Evolutionary conservation across 2,888 invertebrate genomes (phyloP), one percentile per base, ranked within the genome.

Genomic region (Scaptomyza caliginosa): DNA sequence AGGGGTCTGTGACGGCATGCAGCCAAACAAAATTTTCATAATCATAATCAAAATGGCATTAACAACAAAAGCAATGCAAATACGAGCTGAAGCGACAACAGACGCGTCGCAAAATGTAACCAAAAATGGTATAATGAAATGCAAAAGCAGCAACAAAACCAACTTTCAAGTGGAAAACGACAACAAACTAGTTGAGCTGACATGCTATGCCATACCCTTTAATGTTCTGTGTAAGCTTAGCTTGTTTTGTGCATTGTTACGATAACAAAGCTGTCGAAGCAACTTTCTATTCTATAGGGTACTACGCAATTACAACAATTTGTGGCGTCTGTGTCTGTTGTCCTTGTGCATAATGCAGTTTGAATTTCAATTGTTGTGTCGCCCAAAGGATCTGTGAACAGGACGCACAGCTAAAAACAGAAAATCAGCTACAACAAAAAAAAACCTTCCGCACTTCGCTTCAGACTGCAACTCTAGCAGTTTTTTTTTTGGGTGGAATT

Each of bases 21-120:
- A 67, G 74, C 72, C 79, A 82, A 16, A 73, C 85, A 62, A 73
- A 66, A 83, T 77, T 86, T 79, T 82, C 86, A 88, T 85, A 88
- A 83, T 87, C 86, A 88, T 85, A 80, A 88, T 85, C 88, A 85
- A 88, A 87, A 88, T 80, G 79, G 81, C 83, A 82, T 86, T 83
- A 88, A 88, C 85, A 84, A 84, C 77, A 82, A 86, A 80, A 81
- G 77, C 82, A 86, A 86, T 72, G 85, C 86, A 86, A 81, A 83
- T 84, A 84, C 80, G 63, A 70, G 67, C 58, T 71, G 59, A 75
- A 71, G 58, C 83, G 77, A 75, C 83, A 77, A 58, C 76, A 73
- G 74, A 81, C 86, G 77, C 86, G 60, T 68, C 74, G 72, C 74
- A 84, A 80, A 82, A 71, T 80, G 84, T 82, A 84, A 72, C 86